Percentiles rank a stretch among this genome's conserved stretches.
Conservation (phyloP, 2,113 vertebrate species). For the Mesembrinibis cayennensis region DNA sequence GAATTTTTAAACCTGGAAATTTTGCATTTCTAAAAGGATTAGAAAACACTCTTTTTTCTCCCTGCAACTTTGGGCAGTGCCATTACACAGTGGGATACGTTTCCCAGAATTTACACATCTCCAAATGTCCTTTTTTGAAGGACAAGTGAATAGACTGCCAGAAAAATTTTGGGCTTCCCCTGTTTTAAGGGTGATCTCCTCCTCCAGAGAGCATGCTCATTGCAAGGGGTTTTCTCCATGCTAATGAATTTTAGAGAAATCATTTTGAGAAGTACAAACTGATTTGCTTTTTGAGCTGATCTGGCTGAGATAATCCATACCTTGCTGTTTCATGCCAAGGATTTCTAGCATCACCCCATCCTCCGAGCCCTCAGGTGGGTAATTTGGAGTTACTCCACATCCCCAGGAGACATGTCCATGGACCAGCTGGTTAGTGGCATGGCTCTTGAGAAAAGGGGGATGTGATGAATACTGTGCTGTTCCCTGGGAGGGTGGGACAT, state of each 20-base stretch:
- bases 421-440: background rate
- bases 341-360: background rate
- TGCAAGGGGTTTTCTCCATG: background rate
- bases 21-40: background rate
- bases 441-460: background rate
- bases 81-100: background rate
- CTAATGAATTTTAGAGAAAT: background rate
- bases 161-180: background rate
- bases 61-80: background rate
- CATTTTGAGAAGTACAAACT: background rate
- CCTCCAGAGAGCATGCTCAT: background rate
- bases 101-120: background rate
- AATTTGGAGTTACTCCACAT: background rate
- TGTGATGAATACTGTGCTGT: background rate
- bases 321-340: background rate
- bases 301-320: background rate
- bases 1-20: background rate
- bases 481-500: background rate
- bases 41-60: background rate
- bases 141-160: background rate
- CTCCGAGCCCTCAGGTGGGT: background rate
- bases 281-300: background rate
- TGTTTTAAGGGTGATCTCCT: background rate
- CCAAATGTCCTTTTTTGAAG: background rate
- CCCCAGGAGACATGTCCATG: background rate